Evolutionary conservation across 2,113 vertebrate genomes (phyloP), one percentile per base, ranked within the genome.

Genomic region (Corythornis vintsioides): DNA sequence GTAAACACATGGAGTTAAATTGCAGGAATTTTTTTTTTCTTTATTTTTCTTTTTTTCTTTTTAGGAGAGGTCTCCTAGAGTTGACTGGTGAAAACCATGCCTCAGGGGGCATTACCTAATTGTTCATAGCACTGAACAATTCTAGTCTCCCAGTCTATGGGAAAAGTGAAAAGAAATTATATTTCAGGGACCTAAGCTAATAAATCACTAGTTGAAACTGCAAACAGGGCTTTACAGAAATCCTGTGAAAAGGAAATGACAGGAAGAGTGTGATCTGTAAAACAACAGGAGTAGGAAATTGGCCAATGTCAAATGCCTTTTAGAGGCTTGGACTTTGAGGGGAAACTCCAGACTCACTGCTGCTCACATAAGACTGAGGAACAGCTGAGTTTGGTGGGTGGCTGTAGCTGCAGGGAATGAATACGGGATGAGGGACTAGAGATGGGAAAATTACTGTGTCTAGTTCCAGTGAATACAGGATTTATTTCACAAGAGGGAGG

Each of bases 371-470:
- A 69, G 55, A 42, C 28, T 65, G 35, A 69, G 52, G 43, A 85
- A 25, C 1, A 7, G 35, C 28, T 26, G 67, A 35, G 38, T 82
- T 47, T 70, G 69, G 19, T 63, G 22, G 21, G 17, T 73, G 29
- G 24, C 50, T 59, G 52, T 43, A 87, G 50, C 31, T 76, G 26
- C 69, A 77, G 56, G 35, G 48, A 83, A 57, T n/a, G 55, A 28
- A 9, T 28, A 18, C 9, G 22, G 38, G 50, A 45, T 72, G 64
- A 0, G 0, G n/a, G 56, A 24, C 71, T 22, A 50, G 57, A 55
- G 63, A 50, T n/a, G 7, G 10, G 14, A 55, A 59, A 42, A 25
- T 59, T 3, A 2, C 7, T 65, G 29, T 52, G 29, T 64, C 11
- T 31, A 10, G n/a, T 33, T 56, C 57, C 13, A 20, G 0, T 70